Percentiles rank a stretch among this genome's conserved stretches.
These are phyloP conservation scores for Napeogenes sylphis DNA, from an alignment of 2,888 invertebrate species.

Conservation along the genomic window DNA sequence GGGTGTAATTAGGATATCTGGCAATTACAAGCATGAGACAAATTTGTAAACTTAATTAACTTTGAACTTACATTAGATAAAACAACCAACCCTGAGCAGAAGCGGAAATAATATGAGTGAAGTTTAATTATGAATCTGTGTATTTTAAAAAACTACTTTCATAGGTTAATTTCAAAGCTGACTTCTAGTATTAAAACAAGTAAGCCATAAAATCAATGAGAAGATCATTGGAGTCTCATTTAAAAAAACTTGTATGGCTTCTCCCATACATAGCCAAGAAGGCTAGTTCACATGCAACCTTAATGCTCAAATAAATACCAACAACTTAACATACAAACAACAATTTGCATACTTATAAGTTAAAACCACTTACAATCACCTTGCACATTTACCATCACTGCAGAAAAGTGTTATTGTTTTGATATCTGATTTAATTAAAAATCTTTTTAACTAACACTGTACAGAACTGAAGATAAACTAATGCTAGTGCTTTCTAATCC, in stretches of 20 bases:
- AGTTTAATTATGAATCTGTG: too few relatives aligned
- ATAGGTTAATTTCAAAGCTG: too few relatives aligned
- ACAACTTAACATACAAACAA: not conserved
- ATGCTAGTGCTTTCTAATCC: constrained; percentile 27
- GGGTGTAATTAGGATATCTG: constrained; percentile 21
- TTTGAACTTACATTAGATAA: constrained; percentile 3
- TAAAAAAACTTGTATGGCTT: not conserved
- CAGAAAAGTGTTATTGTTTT: constrained; percentile 1
- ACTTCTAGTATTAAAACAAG: not conserved
- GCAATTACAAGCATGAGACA: constrained; percentile 14
- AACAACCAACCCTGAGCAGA: too few relatives aligned
- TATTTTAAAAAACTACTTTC: too few relatives aligned
- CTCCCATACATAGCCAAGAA: constrained; percentile 5
- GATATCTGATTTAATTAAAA: constrained; percentile 12
- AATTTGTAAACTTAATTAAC: constrained; percentile 12
- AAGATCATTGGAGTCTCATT: not conserved
- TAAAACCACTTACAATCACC: constrained; percentile 22
- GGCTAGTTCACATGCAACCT: not conserved
- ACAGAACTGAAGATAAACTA: constrained; percentile 17
- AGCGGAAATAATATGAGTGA: too few relatives aligned
- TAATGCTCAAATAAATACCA: not conserved
- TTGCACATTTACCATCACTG: constrained; percentile 24
- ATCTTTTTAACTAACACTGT: constrained; percentile 3
- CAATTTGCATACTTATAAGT: not conserved
- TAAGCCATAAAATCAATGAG: not conserved